These are phyloP conservation scores for Anthopleura sola DNA, from an alignment of 64 coral and sea anemone genomes.

Conservation along the genomic window DNA sequence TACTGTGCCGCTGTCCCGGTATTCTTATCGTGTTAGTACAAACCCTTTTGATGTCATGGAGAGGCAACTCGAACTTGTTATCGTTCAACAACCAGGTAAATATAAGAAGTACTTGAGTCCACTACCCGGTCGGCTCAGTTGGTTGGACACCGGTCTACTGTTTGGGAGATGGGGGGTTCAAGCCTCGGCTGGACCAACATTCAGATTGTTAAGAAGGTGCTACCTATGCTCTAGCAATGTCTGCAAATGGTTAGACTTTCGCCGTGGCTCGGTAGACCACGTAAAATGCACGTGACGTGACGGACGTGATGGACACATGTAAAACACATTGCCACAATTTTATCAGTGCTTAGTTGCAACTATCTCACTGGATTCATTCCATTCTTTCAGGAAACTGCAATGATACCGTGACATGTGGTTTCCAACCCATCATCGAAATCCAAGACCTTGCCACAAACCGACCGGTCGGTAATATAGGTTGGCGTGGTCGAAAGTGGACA, in stretches of 20 bases:
- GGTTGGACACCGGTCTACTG: too few relatives aligned
- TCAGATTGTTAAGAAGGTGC: too few relatives aligned
- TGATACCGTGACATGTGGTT: conserved; percentile 63
- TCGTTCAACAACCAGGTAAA: conserved; percentile 60
- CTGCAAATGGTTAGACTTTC: too few relatives aligned
- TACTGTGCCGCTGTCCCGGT: conserved; percentile 36
- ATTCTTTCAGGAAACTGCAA: conserved; percentile 50
- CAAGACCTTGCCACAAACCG: conserved; percentile 37
- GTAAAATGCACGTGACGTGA: too few relatives aligned
- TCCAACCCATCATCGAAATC: conserved; percentile 68
- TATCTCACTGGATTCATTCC: background rate
- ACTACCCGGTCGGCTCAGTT: background rate
- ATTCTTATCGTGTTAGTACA: conserved; percentile 20
- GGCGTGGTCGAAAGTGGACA: conserved; percentile 55
- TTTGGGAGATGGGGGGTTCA: too few relatives aligned
- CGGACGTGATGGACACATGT: too few relatives aligned
- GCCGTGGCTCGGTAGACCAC: too few relatives aligned
- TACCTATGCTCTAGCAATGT: too few relatives aligned
- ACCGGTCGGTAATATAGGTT: conserved; percentile 52
- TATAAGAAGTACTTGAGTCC: background rate
- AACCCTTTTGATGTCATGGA: conserved; percentile 54
- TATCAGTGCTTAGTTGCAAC: background rate
- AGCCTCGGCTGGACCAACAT: too few relatives aligned
- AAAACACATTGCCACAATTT: background rate
- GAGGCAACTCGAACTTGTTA: conserved; percentile 46